phyloP scores from a whole-genome alignment of 1,140 invertebrate genomes.

The Brachionus calyciflorus region DNA sequence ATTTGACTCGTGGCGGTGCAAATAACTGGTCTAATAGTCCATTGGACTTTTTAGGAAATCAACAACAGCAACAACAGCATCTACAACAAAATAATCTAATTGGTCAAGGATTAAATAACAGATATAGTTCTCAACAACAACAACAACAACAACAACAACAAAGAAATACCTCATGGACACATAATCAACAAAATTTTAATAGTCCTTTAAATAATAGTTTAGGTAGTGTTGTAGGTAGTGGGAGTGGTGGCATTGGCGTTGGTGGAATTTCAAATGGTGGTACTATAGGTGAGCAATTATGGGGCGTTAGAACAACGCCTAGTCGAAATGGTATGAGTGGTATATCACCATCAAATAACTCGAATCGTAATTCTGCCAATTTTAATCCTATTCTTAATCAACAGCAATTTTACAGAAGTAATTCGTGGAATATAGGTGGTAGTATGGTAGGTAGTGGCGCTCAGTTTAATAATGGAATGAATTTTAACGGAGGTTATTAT shows the following conservation, averaged over 20 bases:
- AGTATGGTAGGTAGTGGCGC: no score
- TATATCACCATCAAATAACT: neutral
- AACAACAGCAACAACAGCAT: neutral
- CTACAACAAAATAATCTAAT: no score
- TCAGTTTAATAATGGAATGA: neutral
- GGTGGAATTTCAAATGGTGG: no score
- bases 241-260: no score
- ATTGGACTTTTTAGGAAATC: neutral
- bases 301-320: neutral
- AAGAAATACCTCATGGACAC: neutral
- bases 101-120: no score
- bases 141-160: neutral
- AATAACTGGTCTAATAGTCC: conserved; percentile 26
- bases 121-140: neutral
- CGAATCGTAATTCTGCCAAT: neutral
- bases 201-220: neutral
- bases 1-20: neutral
- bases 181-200: neutral
- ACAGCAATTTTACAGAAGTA: neutral
- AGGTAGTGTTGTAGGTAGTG: no score
- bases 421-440: neutral
- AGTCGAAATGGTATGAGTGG: neutral
- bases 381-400: neutral
- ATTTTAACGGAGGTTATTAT: conserved; percentile 22
- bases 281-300: conserved; percentile 31